These are phyloP conservation scores for Chymomyza amoena DNA, from an alignment of 2,888 invertebrate species.

Conservation along the genomic window DNA sequence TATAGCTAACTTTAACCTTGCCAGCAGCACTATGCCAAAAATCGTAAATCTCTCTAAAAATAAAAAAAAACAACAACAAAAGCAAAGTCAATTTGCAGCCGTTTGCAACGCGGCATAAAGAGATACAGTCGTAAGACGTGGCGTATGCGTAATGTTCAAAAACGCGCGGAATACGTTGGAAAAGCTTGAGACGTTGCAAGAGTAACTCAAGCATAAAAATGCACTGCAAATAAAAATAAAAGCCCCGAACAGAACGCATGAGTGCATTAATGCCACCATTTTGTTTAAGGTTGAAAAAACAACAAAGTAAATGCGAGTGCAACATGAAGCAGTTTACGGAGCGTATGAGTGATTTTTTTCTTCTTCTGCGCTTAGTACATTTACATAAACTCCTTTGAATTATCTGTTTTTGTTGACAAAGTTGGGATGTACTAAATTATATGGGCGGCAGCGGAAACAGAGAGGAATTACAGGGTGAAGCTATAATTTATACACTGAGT, in stretches of 20 bases:
- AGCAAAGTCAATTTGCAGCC: background rate
- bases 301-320: conserved; percentile 5
- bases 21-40: too few species aligned
- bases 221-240: conserved; percentile 24
- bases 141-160: background rate
- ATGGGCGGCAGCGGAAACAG: too few species aligned
- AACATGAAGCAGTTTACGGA: background rate
- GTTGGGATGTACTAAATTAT: too few species aligned
- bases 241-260: conserved; percentile 1
- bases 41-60: too few species aligned
- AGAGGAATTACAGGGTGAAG: too few species aligned
- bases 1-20: too few species aligned
- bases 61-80: too few species aligned
- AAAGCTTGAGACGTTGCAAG: background rate
- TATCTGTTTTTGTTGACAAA: background rate
- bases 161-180: background rate
- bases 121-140: background rate
- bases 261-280: conserved; percentile 3
- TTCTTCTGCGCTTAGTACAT: background rate
- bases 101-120: background rate
- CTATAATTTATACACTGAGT: too few species aligned
- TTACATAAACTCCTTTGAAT: background rate
- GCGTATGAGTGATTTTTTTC: background rate
- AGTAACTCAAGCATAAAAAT: conserved; percentile 34
- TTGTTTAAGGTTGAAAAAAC: background rate